Conservation (phyloP, 2,888 invertebrate species). For the Leistus spinibarbis region DNA sequence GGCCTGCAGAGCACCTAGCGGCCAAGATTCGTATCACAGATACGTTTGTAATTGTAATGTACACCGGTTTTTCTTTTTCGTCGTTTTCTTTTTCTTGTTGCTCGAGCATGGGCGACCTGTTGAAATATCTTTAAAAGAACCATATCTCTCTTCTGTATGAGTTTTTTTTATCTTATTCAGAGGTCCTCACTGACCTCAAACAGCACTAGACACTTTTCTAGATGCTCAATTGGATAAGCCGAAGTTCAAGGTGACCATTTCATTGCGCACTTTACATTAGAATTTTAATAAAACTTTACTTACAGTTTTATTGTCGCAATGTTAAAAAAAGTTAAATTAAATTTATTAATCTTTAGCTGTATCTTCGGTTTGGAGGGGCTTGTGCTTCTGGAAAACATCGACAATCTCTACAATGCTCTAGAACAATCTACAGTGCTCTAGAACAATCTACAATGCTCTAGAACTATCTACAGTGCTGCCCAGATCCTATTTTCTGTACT, state of each 20-base stretch:
- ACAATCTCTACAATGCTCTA: no score
- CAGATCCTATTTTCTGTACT: no score
- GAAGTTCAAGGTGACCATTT: conserved; percentile 1
- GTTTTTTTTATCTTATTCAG: neutral
- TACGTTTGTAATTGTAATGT: conserved; percentile 17
- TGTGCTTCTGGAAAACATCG: no score
- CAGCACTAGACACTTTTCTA: neutral
- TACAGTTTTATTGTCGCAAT: no score
- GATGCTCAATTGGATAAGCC: neutral
- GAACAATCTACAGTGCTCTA: no score
- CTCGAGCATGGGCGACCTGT: neutral
- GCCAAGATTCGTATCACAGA: conserved; percentile 14
- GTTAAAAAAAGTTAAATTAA: no score
- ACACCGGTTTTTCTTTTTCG: neutral
- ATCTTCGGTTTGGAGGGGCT: no score
- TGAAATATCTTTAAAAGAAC: conserved; percentile 1
- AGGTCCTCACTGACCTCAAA: neutral
- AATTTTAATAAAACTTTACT: no score
- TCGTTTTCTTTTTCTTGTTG: neutral
- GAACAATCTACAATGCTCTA: no score
- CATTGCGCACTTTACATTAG: no score
- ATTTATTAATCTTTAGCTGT: no score
- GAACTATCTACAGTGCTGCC: no score
- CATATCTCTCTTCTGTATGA: neutral
- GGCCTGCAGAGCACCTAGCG: conserved; percentile 3